Conservation (phyloP, 2,888 invertebrate species). For the Lypha dubia region DNA sequence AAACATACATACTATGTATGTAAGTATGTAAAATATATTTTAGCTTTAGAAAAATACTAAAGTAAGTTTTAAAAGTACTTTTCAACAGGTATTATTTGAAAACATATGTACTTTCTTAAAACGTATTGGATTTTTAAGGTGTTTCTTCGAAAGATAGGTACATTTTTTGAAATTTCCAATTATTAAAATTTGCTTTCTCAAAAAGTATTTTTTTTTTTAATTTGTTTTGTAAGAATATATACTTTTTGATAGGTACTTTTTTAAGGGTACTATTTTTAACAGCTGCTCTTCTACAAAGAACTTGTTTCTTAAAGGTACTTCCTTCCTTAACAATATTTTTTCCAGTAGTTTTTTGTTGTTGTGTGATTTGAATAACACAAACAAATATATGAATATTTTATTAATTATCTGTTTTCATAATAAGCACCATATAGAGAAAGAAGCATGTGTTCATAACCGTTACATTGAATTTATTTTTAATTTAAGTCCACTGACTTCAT, state of each 20-base stretch:
- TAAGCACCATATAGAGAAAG: neutral
- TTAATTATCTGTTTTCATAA: neutral
- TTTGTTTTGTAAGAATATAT: too few species aligned
- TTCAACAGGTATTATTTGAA: neutral
- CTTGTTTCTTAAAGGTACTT: neutral
- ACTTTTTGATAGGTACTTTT: neutral
- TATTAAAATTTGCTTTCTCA: neutral
- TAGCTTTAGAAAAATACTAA: too few species aligned
- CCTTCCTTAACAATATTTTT: neutral
- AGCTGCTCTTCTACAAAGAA: neutral
- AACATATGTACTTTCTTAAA: neutral
- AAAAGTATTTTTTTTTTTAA: neutral
- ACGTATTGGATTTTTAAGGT: too few species aligned
- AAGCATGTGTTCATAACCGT: neutral
- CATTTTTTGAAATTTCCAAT: too few species aligned
- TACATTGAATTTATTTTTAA: neutral
- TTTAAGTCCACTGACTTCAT: constrained; percentile 11
- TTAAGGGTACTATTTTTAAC: neutral
- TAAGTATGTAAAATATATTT: too few species aligned
- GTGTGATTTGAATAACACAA: too few species aligned
- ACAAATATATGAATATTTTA: neutral
- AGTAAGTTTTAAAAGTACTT: too few species aligned
- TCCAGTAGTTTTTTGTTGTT: too few species aligned
- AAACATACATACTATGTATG: too few species aligned
- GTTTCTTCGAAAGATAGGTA: neutral